These are phyloP conservation scores for Peromyscus eremicus DNA, from an alignment of 2,797 vertebrate genomes.

Conservation along the genomic window DNA sequence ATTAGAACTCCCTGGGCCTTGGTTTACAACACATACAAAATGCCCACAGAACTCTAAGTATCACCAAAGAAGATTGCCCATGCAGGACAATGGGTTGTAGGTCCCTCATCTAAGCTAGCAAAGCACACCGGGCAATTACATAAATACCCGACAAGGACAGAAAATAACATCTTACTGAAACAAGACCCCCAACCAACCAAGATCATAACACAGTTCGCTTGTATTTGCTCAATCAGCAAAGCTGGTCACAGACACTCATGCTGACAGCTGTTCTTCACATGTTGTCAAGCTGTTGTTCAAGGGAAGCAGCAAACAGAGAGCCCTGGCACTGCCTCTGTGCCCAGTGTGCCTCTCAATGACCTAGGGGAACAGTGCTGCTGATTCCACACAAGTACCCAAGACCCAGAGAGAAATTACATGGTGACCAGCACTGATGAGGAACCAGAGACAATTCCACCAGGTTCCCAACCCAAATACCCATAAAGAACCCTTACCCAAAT, in stretches of 20 bases:
- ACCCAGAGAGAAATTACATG: neutral
- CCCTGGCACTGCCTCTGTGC: neutral
- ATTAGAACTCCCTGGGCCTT: neutral
- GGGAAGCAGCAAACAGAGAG: neutral
- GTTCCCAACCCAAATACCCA: neutral
- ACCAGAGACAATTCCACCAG: neutral
- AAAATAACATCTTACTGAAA: neutral
- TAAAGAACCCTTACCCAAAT: slow-evolving; percentile 92
- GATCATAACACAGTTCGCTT: neutral
- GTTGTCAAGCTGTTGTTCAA: too few species aligned
- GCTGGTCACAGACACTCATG: neutral
- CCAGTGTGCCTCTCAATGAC: neutral
- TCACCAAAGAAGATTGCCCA: neutral
- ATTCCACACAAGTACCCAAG: neutral
- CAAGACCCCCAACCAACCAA: neutral
- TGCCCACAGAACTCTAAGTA: neutral
- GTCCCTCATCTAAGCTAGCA: neutral
- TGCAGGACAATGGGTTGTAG: neutral
- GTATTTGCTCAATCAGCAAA: neutral
- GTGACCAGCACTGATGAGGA: neutral
- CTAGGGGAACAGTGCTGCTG: neutral
- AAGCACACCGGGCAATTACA: neutral
- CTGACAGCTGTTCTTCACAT: neutral
- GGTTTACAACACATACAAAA: neutral
- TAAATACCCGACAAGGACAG: neutral